phyloP scores from a whole-genome alignment of 2,888 invertebrate species.

The Piscicola geometra region DNA sequence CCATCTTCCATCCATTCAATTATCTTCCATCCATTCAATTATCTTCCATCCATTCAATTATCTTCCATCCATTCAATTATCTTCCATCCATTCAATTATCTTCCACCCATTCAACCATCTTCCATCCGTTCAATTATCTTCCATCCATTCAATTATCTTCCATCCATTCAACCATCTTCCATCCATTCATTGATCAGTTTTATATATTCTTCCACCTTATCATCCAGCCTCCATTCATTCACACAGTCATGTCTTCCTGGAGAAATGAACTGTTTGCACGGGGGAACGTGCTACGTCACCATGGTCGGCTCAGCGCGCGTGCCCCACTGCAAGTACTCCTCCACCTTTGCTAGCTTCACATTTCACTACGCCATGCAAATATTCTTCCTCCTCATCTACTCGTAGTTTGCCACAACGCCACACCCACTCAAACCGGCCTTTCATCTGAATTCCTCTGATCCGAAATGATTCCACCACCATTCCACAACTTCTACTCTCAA shows the following conservation, averaged over 20 bases:
- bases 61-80: background rate
- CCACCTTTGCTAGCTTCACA: too few relatives aligned
- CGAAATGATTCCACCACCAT: too few relatives aligned
- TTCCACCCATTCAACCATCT: too few relatives aligned
- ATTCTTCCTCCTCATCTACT: too few relatives aligned
- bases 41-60: background rate
- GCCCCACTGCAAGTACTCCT: too few relatives aligned
- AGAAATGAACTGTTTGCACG: background rate
- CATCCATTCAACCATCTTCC: background rate
- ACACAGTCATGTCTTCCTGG: background rate
- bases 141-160: slow-evolving; percentile 1
- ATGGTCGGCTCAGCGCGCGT: too few relatives aligned
- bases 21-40: slow-evolving; percentile 5
- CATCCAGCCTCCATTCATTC: background rate
- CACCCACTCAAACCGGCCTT: too few relatives aligned
- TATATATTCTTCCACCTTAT: background rate
- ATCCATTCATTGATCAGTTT: slow-evolving; percentile 11
- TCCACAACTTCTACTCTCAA: too few relatives aligned
- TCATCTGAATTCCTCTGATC: too few relatives aligned
- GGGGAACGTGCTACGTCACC: background rate
- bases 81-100: too few relatives aligned
- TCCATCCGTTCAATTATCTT: background rate
- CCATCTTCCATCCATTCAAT: slow-evolving; percentile 9
- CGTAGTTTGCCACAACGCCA: too few relatives aligned
- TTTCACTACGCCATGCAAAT: too few relatives aligned